phyloP scores from a whole-genome alignment of 2,113 vertebrate species.

The Cathartes aura region DNA sequence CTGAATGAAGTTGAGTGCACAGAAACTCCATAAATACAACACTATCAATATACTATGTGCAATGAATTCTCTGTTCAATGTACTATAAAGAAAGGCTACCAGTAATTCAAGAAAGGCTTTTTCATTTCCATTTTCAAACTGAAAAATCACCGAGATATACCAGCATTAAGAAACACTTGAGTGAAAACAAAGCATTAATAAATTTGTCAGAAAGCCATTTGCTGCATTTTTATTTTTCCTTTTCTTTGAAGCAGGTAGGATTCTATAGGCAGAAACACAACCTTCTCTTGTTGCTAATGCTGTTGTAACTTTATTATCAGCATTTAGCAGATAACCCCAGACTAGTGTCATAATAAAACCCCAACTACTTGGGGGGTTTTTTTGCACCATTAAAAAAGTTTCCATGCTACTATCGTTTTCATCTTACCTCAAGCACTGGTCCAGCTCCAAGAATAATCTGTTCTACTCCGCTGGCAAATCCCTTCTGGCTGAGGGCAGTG shows the following conservation, averaged over 20 bases:
- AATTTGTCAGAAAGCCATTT: not conserved
- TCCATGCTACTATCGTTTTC: not conserved
- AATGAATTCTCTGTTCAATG: not conserved
- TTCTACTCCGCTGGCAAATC: conserved; percentile 97
- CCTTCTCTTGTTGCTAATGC: not conserved
- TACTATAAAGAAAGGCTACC: not conserved
- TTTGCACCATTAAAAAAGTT: not conserved
- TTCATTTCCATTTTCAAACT: not conserved
- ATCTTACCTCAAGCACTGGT: conserved; percentile 95
- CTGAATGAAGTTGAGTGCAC: not conserved
- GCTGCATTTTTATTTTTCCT: not conserved
- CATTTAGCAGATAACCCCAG: not conserved
- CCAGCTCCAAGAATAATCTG: conserved; percentile 98
- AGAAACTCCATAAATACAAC: not conserved
- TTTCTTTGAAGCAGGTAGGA: not conserved
- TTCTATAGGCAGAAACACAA: not conserved
- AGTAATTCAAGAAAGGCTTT: not conserved
- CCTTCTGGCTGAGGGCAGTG: conserved; percentile 97
- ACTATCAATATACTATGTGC: fast-evolving
- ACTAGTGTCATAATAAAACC: not conserved
- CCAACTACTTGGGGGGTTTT: not conserved
- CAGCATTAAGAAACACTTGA: not conserved
- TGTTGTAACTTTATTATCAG: not conserved
- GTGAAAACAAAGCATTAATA: not conserved
- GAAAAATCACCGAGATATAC: not conserved